These are phyloP conservation scores for Luffia ferchaultella DNA, from an alignment of 2,888 invertebrate genomes.

Conservation along the genomic window DNA sequence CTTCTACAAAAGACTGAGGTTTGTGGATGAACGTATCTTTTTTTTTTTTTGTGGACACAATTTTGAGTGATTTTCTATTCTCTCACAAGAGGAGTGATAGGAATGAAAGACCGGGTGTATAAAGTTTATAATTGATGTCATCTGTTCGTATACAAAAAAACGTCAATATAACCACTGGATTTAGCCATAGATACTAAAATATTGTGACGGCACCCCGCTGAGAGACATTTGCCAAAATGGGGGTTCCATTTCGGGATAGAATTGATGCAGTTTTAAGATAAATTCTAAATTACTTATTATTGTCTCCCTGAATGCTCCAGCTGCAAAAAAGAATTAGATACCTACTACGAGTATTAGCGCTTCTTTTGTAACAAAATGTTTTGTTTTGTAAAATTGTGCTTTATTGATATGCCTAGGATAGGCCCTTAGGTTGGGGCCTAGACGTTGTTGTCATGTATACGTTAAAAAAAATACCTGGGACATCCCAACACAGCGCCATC, in stretches of 20 bases:
- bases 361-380: no score
- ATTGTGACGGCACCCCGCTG: slow-evolving; percentile 62
- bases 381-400: no score
- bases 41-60: slow-evolving; percentile 29
- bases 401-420: no score
- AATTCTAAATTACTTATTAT: not conserved
- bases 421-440: no score
- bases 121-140: slow-evolving; percentile 14
- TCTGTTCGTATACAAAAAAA: slow-evolving; percentile 17
- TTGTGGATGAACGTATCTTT: slow-evolving; percentile 35
- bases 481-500: no score
- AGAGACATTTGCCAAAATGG: slow-evolving; percentile 61
- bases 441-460: no score
- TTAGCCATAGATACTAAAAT: slow-evolving; percentile 47
- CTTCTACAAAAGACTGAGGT: slow-evolving; percentile 44
- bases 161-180: not conserved
- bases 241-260: slow-evolving; percentile 26
- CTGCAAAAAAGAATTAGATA: no score
- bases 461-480: no score
- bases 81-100: slow-evolving; percentile 58
- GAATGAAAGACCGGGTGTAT: slow-evolving; percentile 27
- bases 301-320: no score
- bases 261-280: not conserved
- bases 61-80: slow-evolving; percentile 33
- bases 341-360: no score